Base-by-base conservation (phyloP, 2,888 invertebrate genomes). In the Thera obeliscata region DNA sequence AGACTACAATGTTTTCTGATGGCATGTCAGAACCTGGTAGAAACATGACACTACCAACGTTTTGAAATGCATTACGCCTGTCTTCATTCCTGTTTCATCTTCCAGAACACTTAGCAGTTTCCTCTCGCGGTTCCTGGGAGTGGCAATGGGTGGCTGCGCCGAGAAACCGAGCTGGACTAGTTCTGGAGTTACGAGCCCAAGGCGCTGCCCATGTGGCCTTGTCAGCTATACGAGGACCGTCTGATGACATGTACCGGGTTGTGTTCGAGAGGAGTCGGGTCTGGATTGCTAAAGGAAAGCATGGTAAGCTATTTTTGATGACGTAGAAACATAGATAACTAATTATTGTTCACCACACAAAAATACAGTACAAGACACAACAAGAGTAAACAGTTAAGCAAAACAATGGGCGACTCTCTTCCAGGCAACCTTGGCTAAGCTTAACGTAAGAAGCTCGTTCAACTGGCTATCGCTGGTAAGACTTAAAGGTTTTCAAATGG, bases 131-230 rank as follows among this genome's bases (percentile, higher is more conserved):
- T 3, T 95, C 95, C 7, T 95, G 94, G 91, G 94, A 94, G 58
- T 95, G 95, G 89, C 95, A 95, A 74, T 95, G 95, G 94, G 94
- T 95, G 52, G 89, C 94, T 0, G 95, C 95, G 0, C 95, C 96
- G 0, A 87, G 95, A 56, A 95, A 95, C 79, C 87, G 95, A 70
- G 95, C 95, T 35, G 95, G 95, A 2, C 81, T 95, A n/a, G 95
- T 95, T 1, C 82, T 96, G 66, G 95, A 95, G 77, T 86, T 95
- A 9, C 88, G 94, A 56, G 91, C 95, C 0, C 93, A 94, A 50
- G 94, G 94, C 11, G 94, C 95, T 0, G 95, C 95, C 0, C 95
- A 95, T 73, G 93, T 96, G 0, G 95, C 95, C 0, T 79, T 96
- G 55, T 95, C 95, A 0, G 88, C 94, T 64, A 90, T 91, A 63